Evolutionary conservation across 2,113 vertebrate genomes (phyloP).

Genomic region (Picathartes gymnocephalus): DNA sequence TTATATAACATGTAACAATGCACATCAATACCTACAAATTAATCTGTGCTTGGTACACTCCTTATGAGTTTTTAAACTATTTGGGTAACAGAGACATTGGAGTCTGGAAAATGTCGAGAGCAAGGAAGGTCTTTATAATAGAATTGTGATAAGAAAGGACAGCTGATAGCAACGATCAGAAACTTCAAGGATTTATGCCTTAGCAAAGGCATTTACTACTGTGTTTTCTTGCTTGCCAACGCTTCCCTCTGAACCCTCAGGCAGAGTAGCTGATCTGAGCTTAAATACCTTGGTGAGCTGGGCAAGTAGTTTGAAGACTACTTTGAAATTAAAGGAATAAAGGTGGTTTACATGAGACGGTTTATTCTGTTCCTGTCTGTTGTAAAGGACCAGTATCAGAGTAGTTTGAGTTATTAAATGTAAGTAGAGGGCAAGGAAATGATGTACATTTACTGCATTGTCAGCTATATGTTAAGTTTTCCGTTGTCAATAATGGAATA

Average conservation of each 20-base stretch:
- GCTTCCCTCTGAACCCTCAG: not conserved
- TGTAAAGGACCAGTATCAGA: not conserved
- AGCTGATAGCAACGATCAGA: not conserved
- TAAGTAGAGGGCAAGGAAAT: constrained; percentile 18
- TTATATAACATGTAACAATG: not conserved
- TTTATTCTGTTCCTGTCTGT: not conserved
- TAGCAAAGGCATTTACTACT: not conserved
- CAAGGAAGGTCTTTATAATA: not conserved
- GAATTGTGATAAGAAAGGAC: not conserved
- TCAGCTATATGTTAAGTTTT: not conserved
- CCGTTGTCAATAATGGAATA: not conserved
- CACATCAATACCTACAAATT: not conserved
- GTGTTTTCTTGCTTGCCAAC: not conserved
- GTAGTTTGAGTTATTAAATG: constrained; percentile 14
- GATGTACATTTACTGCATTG: not conserved
- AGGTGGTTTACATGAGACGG: not conserved
- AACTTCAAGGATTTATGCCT: not conserved
- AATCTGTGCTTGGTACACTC: not conserved
- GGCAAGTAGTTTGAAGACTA: constrained; percentile 25
- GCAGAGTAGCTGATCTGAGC: constrained; percentile 26
- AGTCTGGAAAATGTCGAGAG: not conserved
- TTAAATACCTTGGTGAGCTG: not conserved
- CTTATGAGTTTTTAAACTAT: not conserved
- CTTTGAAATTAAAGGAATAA: constrained; percentile 36
- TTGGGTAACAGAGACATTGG: not conserved